A percentile compares a stretch with the other conserved stretches of the same genome.
Conservation (phyloP, 1,140 invertebrate species). For the Conopomorpha cramerella region DNA sequence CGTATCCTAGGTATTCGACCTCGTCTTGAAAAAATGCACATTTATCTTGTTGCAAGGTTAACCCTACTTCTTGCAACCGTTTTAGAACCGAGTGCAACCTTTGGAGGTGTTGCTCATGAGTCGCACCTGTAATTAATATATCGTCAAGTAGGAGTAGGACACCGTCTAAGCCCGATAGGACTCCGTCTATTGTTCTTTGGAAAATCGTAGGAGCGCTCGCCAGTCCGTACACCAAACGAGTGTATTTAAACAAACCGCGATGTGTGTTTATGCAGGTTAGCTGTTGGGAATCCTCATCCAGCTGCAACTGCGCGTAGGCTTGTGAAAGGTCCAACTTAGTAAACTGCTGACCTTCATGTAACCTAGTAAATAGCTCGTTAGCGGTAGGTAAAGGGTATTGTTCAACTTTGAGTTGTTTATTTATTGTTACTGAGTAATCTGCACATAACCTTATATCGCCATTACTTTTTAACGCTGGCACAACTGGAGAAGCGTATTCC, state of each 20-base stretch:
- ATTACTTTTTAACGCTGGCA: slow-evolving; percentile 27
- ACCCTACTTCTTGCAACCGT: slow-evolving; percentile 8
- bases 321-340: neutral
- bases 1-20: slow-evolving; percentile 11
- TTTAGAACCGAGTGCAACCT: slow-evolving; percentile 8
- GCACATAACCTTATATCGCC: slow-evolving; percentile 21
- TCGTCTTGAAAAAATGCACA: slow-evolving; percentile 4
- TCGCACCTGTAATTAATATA: slow-evolving; percentile 15
- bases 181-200: slow-evolving; percentile 25
- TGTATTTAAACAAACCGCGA: slow-evolving; percentile 23
- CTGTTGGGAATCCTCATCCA: slow-evolving; percentile 22
- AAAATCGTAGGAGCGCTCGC: slow-evolving; percentile 19
- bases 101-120: slow-evolving; percentile 9
- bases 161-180: slow-evolving; percentile 10
- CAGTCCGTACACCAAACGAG: slow-evolving; percentile 21
- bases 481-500: slow-evolving; percentile 34
- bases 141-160: slow-evolving; percentile 16
- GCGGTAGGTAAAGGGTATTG: slow-evolving; percentile 15
- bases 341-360: slow-evolving; percentile 17
- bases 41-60: slow-evolving; percentile 7
- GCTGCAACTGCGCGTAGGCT: slow-evolving; percentile 9
- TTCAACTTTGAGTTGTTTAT: slow-evolving; percentile 5
- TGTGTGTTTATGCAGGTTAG: slow-evolving; percentile 32
- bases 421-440: slow-evolving; percentile 18
- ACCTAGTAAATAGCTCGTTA: slow-evolving; percentile 17